Base-by-base conservation (phyloP, 1,140 invertebrate genomes). In the Drosophila willistoni region DNA sequence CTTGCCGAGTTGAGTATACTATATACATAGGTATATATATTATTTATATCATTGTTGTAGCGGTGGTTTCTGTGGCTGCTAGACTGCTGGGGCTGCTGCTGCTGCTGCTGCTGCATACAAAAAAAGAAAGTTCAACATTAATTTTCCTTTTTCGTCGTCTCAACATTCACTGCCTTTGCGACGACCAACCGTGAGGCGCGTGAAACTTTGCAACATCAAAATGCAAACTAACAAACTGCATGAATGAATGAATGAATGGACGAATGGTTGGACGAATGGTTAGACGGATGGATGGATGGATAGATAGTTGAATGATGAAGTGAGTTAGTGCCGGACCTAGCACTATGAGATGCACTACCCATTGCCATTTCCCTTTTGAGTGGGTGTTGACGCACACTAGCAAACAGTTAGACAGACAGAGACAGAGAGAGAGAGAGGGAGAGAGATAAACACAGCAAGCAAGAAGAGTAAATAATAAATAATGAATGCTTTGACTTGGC, bases 41-140 rank as follows among this genome's bases (percentile, higher is more conserved):
- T 90, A 90, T 91, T 83, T 78, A 83, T 90, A 80, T 78, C 72
- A 74, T 65, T 72, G 82, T 83, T 82, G 73, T 51, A 61, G 77
- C 34, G 77, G 68, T 57, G 77, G 68, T 60, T 73, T 65, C 66
- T 74, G 72, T 13, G 64, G 64, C 42, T 69, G 76, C 59, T 64
- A 6, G 54, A 29, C 67, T 41, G 70, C 64, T 74, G 72, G 12
- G 64, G 62, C 42, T 69, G 76, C 59, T 64, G n/a, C n/a, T n/a
- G n/a, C n/a, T n/a, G n/a, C n/a, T n/a, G n/a, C n/a, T n/a, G 70
- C 79, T 71, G 68, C 78, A 76, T 65, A 76, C 73, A 76, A 78
- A 84, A 86, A 89, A 89, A 89, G 84, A 89, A 89, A 89, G 84
- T 89, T 89, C 80, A 84, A 77, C 85, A 60, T 81, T 73, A 79